Conservation (phyloP, 92 coral and sea anemone species). For the Porites rus region DNA sequence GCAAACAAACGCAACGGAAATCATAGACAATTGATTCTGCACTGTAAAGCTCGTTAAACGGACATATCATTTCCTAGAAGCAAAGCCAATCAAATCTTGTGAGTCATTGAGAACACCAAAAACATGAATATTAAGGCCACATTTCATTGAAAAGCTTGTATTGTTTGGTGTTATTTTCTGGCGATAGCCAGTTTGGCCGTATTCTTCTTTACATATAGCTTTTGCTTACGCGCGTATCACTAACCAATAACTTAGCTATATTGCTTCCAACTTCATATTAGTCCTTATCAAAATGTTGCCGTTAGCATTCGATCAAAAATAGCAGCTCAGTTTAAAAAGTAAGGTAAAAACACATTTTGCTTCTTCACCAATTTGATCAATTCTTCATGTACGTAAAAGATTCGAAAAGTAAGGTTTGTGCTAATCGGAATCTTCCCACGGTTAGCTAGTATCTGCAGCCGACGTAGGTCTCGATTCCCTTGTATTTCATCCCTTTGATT, state of each 20-base stretch:
- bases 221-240: not conserved
- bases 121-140: not conserved
- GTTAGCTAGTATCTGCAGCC: no score
- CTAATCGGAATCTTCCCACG: no score
- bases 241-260: not conserved
- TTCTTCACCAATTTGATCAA: no score
- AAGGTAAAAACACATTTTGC: no score
- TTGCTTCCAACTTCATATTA: not conserved
- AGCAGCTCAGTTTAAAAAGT: no score
- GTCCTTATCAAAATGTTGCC: not conserved
- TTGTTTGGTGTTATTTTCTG: not conserved
- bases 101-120: not conserved
- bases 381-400: no score
- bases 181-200: not conserved
- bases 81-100: not conserved
- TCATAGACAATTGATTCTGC: slow-evolving; percentile 2
- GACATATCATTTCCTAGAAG: slow-evolving; percentile 12
- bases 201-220: no score
- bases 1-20: slow-evolving; percentile 4
- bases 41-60: not conserved
- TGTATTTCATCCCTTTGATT: no score
- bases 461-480: no score
- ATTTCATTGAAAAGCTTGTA: not conserved
- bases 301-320: no score
- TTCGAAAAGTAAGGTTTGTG: no score